A percentile compares a stretch with the other conserved stretches of the same genome.
These are phyloP conservation scores for Xenopus borealis DNA, from an alignment of 2,113 vertebrate species.

Conservation along the genomic window DNA sequence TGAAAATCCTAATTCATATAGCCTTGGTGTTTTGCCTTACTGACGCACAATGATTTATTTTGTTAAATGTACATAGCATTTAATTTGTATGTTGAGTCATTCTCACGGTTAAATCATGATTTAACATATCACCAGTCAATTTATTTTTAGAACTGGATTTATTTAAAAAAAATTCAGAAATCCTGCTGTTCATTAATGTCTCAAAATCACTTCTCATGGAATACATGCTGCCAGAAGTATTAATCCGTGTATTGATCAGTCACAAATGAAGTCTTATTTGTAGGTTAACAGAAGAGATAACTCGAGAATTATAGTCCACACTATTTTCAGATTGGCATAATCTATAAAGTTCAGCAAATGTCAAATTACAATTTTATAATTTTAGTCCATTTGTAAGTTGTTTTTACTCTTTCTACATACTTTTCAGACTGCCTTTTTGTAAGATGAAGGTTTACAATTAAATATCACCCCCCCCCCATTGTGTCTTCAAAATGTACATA, in stretches of 20 bases:
- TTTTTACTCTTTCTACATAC: constrained; percentile 99
- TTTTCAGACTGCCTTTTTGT: constrained; percentile 99
- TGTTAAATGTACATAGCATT: constrained; percentile 68
- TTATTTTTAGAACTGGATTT: background rate
- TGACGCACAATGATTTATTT: constrained; percentile 84
- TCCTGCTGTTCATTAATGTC: too few species aligned
- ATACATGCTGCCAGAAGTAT: too few species aligned
- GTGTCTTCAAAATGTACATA: constrained; percentile 80
- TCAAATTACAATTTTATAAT: constrained; percentile 88
- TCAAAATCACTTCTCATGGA: too few species aligned
- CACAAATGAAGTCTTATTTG: too few species aligned
- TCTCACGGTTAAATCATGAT: constrained; percentile 53
- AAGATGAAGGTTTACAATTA: constrained; percentile 76
- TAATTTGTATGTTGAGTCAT: constrained; percentile 68
- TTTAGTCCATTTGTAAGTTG: constrained; percentile 96
- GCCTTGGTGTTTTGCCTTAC: constrained; percentile 96
- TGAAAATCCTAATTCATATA: constrained; percentile 76
- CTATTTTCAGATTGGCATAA: constrained; percentile 25
- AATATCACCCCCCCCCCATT: constrained; percentile 77
- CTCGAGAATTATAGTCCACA: background rate
- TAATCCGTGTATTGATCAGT: too few species aligned
- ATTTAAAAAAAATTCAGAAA: background rate
- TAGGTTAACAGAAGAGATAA: too few species aligned
- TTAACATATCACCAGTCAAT: constrained; percentile 51
- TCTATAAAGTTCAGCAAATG: constrained; percentile 51